phyloP scores from a whole-genome alignment of 2,888 invertebrate genomes.

The Tinea semifulvella region DNA sequence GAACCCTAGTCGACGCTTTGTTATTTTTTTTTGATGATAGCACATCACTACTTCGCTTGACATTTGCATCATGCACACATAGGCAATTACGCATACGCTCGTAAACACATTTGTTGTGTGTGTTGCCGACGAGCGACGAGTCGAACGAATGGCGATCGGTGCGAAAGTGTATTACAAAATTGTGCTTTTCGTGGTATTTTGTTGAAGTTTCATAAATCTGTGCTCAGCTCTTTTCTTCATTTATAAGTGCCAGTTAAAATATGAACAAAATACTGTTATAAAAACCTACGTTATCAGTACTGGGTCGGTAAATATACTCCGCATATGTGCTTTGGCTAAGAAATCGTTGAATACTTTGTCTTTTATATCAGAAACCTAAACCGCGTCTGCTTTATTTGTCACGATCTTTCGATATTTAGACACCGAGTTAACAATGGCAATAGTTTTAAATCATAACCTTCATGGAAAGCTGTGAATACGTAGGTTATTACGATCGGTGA shows the following conservation, averaged over 20 bases:
- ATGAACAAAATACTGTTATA: conserved; percentile 8
- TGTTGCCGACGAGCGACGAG: conserved; percentile 16
- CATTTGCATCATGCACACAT: conserved; percentile 44
- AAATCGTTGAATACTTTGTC: conserved; percentile 12
- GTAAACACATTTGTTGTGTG: conserved; percentile 21
- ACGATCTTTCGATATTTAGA: neutral
- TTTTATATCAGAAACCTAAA: conserved; percentile 21
- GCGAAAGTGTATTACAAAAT: conserved; percentile 15
- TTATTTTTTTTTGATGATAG: conserved; percentile 5
- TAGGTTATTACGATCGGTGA: conserved; percentile 39
- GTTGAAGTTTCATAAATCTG: neutral
- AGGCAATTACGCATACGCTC: conserved; percentile 22
- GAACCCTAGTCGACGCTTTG: conserved; percentile 5
- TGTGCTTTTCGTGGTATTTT: neutral
- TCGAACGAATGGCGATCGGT: conserved; percentile 20
- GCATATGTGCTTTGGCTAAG: conserved; percentile 17
- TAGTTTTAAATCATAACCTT: conserved; percentile 55
- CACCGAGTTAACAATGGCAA: conserved; percentile 22
- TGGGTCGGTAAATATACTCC: neutral
- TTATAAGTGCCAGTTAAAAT: conserved; percentile 10
- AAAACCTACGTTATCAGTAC: conserved; percentile 15
- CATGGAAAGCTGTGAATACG: conserved; percentile 51
- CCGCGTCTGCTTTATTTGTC: neutral
- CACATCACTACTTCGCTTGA: conserved; percentile 35
- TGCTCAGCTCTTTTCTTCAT: conserved; percentile 1